These are phyloP conservation scores for Anthonomus grandis DNA, from an alignment of 1,140 invertebrate species.

Conservation along the genomic window DNA sequence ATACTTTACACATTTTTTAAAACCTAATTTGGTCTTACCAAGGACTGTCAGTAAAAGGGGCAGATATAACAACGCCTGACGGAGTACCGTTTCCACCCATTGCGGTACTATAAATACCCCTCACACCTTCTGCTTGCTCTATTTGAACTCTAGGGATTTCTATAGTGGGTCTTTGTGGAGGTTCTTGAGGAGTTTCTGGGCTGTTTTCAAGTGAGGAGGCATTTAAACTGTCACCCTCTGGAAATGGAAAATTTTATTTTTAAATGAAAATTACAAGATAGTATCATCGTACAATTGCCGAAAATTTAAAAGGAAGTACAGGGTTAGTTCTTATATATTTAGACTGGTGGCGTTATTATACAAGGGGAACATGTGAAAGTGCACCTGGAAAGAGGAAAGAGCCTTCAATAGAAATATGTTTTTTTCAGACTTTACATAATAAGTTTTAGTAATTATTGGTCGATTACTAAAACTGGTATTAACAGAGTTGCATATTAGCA, in stretches of 20 bases:
- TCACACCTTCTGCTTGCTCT: constrained; percentile 28
- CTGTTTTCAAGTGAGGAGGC: neutral
- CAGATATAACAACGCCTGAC: constrained; percentile 28
- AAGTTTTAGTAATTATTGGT: too few relatives aligned
- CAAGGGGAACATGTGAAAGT: too few relatives aligned
- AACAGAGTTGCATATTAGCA: neutral
- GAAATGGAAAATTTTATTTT: neutral
- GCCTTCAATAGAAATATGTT: too few relatives aligned
- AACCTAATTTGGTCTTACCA: constrained; percentile 28
- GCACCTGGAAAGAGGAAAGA: too few relatives aligned
- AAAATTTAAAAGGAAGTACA: neutral
- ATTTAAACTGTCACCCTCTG: constrained; percentile 1
- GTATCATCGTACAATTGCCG: neutral
- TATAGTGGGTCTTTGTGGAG: neutral
- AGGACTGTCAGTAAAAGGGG: constrained; percentile 32
- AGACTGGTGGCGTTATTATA: too few relatives aligned
- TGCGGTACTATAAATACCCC: constrained; percentile 36
- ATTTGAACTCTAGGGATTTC: constrained; percentile 22
- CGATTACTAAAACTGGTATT: too few relatives aligned
- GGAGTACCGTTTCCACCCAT: constrained; percentile 23
- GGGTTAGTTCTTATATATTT: neutral
- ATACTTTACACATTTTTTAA: neutral
- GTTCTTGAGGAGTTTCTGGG: neutral
- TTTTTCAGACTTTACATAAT: too few relatives aligned
- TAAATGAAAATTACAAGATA: neutral